Base-by-base conservation (phyloP, 2,113 vertebrate genomes). In the Sorex fumeus region DNA sequence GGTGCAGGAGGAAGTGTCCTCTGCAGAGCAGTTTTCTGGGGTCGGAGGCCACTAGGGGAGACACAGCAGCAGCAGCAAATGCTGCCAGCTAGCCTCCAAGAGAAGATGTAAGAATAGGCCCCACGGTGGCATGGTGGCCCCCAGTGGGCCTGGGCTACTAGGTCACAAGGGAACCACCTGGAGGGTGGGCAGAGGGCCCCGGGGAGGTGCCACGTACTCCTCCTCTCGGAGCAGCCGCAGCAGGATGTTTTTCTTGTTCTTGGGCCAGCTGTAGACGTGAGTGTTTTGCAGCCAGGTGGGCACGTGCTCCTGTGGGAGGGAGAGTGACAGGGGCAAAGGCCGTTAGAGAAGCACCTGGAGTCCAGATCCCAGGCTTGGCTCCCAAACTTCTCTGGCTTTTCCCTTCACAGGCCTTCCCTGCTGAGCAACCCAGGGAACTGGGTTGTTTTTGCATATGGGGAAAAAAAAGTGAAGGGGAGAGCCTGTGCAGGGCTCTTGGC, bases 261-360 rank as follows among this genome's bases (percentile, higher is more conserved):
- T 96, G 3, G 99, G 99, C 99, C 99, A 99, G 76, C 96, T 98
- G 94, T 98, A 99, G 94, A 99, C 95, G 57, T 98, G 98, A 88
- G 99, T 99, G 97, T 98, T 99, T 97, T 98, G 98, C 43, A 99
- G 98, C 99, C 99, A 99, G 96, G 95, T 98, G 74, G 99, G 99
- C 80, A 99, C 98, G 0, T 99, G 98, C 45, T 97, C 98, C 99
- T 99, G 84, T 15, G 95, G 88, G 87, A 70, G 30, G 88, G 11
- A 74, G 84, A 74, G 25, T 10, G 69, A 74, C 64, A 53, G 87
- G 77, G 28, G 74, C n/a, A 50, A 40, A 92, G 78, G 77, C 84
- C 80, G 43, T 47, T 21, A 76, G 78, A 85, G 81, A 77, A 70
- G 95, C 96, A 91, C 75, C 72, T 82, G 88, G 93, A 94, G 82